Evolutionary conservation across 2,797 vertebrate genomes (phyloP).

Genomic region (Melanotaenia pygmaea): DNA sequence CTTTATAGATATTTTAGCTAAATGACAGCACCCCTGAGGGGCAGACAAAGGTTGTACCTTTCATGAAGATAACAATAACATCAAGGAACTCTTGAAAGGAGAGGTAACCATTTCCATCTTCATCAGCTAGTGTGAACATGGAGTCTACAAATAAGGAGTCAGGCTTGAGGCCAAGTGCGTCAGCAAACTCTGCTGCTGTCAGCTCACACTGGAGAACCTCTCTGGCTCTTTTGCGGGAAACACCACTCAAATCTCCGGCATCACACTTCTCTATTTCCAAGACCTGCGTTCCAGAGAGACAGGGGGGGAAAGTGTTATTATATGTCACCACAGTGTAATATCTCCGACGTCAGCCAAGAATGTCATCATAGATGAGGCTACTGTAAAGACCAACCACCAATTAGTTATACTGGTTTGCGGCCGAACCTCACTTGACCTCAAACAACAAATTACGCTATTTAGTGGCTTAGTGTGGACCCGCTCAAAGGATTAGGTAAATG

Average conservation of each 20-base stretch:
- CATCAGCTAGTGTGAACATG: constrained; percentile 96
- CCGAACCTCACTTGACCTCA: constrained; percentile 50
- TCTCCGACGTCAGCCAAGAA: constrained; percentile 53
- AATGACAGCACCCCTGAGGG: background rate
- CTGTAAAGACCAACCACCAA: constrained; percentile 48
- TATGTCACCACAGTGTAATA: constrained; percentile 36
- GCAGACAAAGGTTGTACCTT: constrained; percentile 58
- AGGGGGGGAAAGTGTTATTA: constrained; percentile 33
- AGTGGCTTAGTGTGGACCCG: constrained; percentile 37
- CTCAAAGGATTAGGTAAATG: constrained; percentile 49
- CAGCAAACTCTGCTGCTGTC: constrained; percentile 90
- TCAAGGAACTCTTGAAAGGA: constrained; percentile 97
- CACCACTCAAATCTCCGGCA: constrained; percentile 82
- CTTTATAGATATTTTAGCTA: background rate
- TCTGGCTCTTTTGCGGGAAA: constrained; percentile 82
- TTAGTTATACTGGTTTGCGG: constrained; percentile 61
- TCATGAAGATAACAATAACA: constrained; percentile 91
- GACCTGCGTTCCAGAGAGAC: constrained; percentile 78
- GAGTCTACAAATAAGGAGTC: constrained; percentile 93
- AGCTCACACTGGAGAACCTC: constrained; percentile 93
- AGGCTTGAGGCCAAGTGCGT: constrained; percentile 90
- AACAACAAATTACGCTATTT: constrained; percentile 55
- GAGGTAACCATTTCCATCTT: constrained; percentile 95
- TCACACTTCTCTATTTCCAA: constrained; percentile 89
- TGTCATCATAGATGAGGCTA: constrained; percentile 46